These are phyloP conservation scores for Sipha flava DNA, from an alignment of 1,140 invertebrate genomes.

Conservation along the genomic window DNA sequence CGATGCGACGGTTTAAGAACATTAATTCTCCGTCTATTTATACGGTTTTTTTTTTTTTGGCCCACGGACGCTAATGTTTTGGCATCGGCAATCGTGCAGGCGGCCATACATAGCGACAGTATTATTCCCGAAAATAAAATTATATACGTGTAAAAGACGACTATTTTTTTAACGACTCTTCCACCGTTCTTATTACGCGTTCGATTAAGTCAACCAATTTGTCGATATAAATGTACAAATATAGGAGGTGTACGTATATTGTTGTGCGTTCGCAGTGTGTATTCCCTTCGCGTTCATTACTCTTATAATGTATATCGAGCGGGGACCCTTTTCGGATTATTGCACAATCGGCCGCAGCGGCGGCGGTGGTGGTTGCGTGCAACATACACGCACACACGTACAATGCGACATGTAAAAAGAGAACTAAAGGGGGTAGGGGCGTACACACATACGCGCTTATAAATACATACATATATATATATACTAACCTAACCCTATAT, in stretches of 20 bases:
- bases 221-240: not conserved
- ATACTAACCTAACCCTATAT: not conserved
- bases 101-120: too few relatives aligned
- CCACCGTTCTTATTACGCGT: not conserved
- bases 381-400: not conserved
- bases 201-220: slow-evolving; percentile 11
- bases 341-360: slow-evolving; percentile 1
- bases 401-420: not conserved
- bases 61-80: not conserved
- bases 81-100: not conserved
- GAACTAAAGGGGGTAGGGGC: slow-evolving; percentile 1
- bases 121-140: not conserved
- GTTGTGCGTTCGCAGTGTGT: not conserved
- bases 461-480: not conserved
- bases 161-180: not conserved
- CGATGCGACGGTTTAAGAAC: not conserved
- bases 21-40: slow-evolving; percentile 8
- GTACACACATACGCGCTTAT: not conserved
- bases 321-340: slow-evolving; percentile 6
- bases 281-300: slow-evolving; percentile 15
- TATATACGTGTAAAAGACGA: not conserved
- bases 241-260: not conserved
- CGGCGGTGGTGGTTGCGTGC: not conserved
- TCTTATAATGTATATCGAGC: not conserved
- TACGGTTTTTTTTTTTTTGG: not conserved